Conservation (phyloP, 2,888 invertebrate genomes). For the Linnaemya tessellans region DNA sequence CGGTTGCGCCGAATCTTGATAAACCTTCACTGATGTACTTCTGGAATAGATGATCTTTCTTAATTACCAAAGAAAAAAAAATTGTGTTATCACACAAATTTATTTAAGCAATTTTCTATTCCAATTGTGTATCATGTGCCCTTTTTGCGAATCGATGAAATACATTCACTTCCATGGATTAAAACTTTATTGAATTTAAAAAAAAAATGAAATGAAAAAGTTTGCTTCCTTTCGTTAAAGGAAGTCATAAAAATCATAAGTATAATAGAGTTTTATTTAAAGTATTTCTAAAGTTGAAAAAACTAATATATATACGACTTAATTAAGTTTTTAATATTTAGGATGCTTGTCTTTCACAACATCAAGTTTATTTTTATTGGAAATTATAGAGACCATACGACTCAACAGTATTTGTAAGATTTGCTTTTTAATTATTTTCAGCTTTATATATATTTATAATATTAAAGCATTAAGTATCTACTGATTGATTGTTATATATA, state of each 20-base stretch:
- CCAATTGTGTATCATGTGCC: background rate
- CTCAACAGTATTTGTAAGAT: too few relatives aligned
- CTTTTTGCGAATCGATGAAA: background rate
- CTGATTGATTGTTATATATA: too few relatives aligned
- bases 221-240: constrained; percentile 27
- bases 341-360: too few relatives aligned
- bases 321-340: background rate
- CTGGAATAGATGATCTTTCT: too few relatives aligned
- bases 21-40: too few relatives aligned
- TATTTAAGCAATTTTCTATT: background rate
- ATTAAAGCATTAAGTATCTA: too few relatives aligned
- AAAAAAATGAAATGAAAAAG: constrained; percentile 39
- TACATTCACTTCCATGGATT: background rate
- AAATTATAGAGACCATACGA: background rate
- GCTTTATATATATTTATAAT: too few relatives aligned
- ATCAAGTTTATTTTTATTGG: too few relatives aligned
- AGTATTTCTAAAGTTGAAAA: background rate
- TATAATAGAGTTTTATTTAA: constrained; percentile 17
- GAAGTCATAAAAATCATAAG: constrained; percentile 45
- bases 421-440: too few relatives aligned
- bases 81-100: too few relatives aligned
- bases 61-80: too few relatives aligned
- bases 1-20: too few relatives aligned
- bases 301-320: background rate
- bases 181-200: constrained; percentile 31